A percentile compares a stretch with the other conserved stretches of the same genome.
These are phyloP conservation scores for Sinocyclocheilus rhinocerous DNA, from an alignment of 2,113 vertebrate genomes.

Conservation along the genomic window DNA sequence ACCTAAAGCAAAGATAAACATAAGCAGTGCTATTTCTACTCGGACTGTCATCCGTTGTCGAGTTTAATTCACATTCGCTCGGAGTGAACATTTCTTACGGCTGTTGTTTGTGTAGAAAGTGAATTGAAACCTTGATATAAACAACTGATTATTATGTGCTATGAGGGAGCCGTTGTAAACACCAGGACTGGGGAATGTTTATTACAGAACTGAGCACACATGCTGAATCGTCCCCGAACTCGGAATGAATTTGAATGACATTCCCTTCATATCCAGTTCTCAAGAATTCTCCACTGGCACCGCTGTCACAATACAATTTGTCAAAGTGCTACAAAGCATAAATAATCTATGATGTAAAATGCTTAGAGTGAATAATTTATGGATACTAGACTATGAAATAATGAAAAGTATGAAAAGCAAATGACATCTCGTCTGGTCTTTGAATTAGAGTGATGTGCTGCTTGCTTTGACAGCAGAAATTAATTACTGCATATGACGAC, in stretches of 20 bases:
- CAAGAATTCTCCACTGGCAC: slow-evolving; percentile 19
- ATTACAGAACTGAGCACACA: slow-evolving; percentile 15
- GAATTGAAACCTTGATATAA: slow-evolving; percentile 29
- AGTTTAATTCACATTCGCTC: slow-evolving; percentile 70
- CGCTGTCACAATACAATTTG: slow-evolving; percentile 30
- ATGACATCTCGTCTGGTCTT: slow-evolving; percentile 13
- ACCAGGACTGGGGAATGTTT: slow-evolving; percentile 26
- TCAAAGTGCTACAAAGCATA: slow-evolving; percentile 37
- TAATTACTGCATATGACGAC: slow-evolving; percentile 10
- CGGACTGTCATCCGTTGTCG: slow-evolving; percentile 69
- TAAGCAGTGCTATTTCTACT: slow-evolving; percentile 61
- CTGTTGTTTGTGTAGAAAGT: background rate
- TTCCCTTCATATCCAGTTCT: slow-evolving; percentile 22
- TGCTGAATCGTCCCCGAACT: slow-evolving; percentile 19
- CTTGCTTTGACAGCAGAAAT: slow-evolving; percentile 27
- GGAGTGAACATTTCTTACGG: slow-evolving; percentile 53
- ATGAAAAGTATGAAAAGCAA: slow-evolving; percentile 32
- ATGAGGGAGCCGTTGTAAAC: slow-evolving; percentile 29
- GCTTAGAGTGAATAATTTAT: slow-evolving; percentile 35
- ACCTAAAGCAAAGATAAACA: slow-evolving; percentile 61
- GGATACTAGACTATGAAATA: slow-evolving; percentile 30
- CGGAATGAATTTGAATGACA: slow-evolving; percentile 22
- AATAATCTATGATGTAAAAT: slow-evolving; percentile 35
- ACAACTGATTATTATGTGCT: slow-evolving; percentile 14
- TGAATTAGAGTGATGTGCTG: slow-evolving; percentile 25